Conservation (phyloP, 2,113 vertebrate genomes). For the Taxidea taxus region DNA sequence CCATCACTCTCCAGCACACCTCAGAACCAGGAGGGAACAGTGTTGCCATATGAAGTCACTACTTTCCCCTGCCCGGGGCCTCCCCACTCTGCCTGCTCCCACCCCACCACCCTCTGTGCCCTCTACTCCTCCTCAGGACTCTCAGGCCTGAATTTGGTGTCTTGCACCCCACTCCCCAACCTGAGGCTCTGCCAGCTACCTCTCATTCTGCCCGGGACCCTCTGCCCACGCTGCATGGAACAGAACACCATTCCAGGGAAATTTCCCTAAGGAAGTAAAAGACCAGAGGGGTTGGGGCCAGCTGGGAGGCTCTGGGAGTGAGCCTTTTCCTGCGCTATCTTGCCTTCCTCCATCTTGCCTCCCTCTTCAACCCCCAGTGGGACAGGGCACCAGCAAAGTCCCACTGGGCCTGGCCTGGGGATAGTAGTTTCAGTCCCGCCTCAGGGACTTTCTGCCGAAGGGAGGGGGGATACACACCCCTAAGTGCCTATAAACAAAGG, state of each 20-base stretch:
- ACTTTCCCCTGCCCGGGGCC: no score
- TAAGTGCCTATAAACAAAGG: slow-evolving; percentile 13
- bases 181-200: neutral
- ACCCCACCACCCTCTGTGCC: neutral
- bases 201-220: neutral
- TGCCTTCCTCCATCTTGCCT: no score
- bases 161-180: neutral
- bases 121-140: neutral
- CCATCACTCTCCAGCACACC: neutral
- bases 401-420: neutral
- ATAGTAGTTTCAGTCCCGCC: neutral
- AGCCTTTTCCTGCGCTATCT: neutral
- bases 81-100: neutral
- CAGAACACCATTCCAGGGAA: neutral
- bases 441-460: neutral
- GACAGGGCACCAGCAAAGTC: neutral
- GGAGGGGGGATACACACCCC: neutral
- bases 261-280: neutral
- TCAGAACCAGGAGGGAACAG: neutral
- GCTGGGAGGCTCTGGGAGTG: neutral
- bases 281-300: neutral
- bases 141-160: neutral
- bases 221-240: neutral
- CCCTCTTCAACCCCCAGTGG: neutral
- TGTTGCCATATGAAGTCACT: neutral